These are phyloP conservation scores for Habroteleia sp. DNA, from an alignment of 2,888 invertebrate genomes.

Conservation along the genomic window DNA sequence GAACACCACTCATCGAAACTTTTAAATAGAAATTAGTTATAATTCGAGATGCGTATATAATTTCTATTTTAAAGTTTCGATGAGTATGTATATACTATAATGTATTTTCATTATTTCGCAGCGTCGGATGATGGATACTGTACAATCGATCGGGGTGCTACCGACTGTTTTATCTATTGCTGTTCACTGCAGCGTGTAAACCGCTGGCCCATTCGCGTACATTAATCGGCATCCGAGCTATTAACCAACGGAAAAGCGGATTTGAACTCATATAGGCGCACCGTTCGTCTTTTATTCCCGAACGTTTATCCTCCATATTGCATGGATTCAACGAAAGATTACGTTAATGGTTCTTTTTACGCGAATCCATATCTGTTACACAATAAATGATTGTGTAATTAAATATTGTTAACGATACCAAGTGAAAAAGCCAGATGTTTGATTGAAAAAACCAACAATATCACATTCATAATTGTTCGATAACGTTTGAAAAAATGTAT, in stretches of 20 bases:
- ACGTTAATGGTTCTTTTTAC: conserved; percentile 46
- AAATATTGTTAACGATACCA: conserved; percentile 24
- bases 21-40: conserved; percentile 4
- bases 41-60: not conserved
- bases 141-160: conserved; percentile 67
- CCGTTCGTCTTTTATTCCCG: conserved; percentile 55
- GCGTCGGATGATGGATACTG: conserved; percentile 61
- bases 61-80: too few relatives aligned
- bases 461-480: not conserved
- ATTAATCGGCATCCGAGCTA: conserved; percentile 69
- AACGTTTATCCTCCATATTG: conserved; percentile 52
- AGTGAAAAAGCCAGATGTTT: not conserved
- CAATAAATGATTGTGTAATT: conserved; percentile 48
- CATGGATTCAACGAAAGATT: conserved; percentile 53
- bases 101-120: conserved; percentile 27
- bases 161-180: conserved; percentile 68
- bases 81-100: conserved; percentile 2
- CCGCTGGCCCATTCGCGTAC: conserved; percentile 67
- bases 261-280: conserved; percentile 69
- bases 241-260: conserved; percentile 70
- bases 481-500: not conserved
- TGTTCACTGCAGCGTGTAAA: conserved; percentile 65
- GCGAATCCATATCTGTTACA: conserved; percentile 34
- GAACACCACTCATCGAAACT: not conserved
- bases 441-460: not conserved